Conservation (phyloP, 1,140 invertebrate species). For the Heliothis subflexa region DNA sequence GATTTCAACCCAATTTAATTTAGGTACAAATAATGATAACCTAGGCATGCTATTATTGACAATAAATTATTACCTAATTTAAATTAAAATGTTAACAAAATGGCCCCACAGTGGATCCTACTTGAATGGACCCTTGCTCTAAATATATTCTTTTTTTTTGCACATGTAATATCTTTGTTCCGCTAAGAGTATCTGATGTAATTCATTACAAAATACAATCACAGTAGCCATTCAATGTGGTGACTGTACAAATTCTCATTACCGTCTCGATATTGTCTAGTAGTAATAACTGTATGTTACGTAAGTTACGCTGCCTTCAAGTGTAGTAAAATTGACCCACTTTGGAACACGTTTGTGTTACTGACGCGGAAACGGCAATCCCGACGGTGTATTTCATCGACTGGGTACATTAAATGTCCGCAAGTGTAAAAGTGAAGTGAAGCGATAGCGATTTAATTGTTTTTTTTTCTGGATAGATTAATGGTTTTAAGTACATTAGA, state of each 20-base stretch:
- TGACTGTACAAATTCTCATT: background rate
- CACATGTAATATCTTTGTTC: too few species aligned
- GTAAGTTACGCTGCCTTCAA: constrained; percentile 12
- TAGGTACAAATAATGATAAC: too few species aligned
- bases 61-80: too few species aligned
- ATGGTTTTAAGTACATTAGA: too few species aligned
- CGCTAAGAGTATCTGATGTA: background rate
- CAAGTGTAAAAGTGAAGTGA: background rate
- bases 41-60: too few species aligned
- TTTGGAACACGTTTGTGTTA: constrained; percentile 15
- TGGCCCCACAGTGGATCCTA: too few species aligned
- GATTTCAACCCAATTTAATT: too few species aligned
- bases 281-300: background rate
- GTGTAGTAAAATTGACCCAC: constrained; percentile 20
- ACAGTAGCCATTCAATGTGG: background rate
- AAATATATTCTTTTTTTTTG: too few species aligned
- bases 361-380: constrained; percentile 9
- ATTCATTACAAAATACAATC: background rate
- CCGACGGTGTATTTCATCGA: background rate
- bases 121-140: too few species aligned
- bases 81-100: too few species aligned
- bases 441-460: background rate
- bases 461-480: too few species aligned
- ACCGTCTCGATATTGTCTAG: constrained; percentile 5
- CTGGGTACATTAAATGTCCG: background rate